Evolutionary conservation across 1,140 invertebrate species (phyloP).

Genomic region (Trichonephila inaurata): DNA sequence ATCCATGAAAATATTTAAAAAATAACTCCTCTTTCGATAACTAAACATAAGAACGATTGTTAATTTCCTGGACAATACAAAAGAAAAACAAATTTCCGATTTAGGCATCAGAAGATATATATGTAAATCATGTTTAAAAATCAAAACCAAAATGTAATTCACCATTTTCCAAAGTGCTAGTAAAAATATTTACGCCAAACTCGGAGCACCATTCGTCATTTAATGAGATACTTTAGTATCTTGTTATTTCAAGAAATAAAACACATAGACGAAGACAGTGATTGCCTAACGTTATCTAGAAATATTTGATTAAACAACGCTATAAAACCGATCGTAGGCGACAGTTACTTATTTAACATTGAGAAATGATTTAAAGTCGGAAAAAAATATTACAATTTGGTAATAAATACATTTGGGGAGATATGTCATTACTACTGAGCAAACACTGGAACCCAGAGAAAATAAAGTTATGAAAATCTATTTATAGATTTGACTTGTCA

Average conservation of each 20-base stretch:
- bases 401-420: slow-evolving; percentile 40
- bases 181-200: background rate
- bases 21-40: background rate
- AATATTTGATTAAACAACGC: slow-evolving; percentile 42
- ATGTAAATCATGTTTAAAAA: background rate
- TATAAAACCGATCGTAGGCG: background rate
- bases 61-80: background rate
- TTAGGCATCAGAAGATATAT: background rate
- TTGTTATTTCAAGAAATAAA: slow-evolving; percentile 49
- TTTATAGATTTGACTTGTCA: slow-evolving; percentile 40
- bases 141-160: background rate
- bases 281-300: background rate
- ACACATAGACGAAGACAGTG: background rate
- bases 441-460: slow-evolving; percentile 24
- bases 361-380: slow-evolving; percentile 11
- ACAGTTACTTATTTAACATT: slow-evolving; percentile 25
- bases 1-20: too few relatives aligned
- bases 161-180: background rate
- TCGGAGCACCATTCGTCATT: background rate
- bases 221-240: background rate
- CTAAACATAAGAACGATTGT: background rate
- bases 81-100: background rate
- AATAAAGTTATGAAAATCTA: slow-evolving; percentile 57
- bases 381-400: background rate
- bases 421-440: slow-evolving; percentile 31